These are phyloP conservation scores for Chymomyza procnemis DNA, from an alignment of 2,888 invertebrate genomes.

Conservation along the genomic window DNA sequence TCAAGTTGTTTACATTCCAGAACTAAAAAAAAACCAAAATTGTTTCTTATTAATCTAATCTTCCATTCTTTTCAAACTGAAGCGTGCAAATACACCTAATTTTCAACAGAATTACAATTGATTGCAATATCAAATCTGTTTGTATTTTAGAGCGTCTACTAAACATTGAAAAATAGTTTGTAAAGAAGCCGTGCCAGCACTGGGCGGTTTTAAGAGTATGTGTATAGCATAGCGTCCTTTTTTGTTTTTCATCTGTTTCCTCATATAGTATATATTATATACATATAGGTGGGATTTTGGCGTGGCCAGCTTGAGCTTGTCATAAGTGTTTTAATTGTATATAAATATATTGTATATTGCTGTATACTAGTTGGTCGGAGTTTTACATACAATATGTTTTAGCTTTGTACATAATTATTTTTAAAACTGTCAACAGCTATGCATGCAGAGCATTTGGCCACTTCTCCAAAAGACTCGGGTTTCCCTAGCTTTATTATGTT, in stretches of 20 bases:
- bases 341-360: slow-evolving; percentile 23
- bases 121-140: too few species aligned
- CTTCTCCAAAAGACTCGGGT: background rate
- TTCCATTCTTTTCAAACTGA: too few species aligned
- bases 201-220: slow-evolving; percentile 41
- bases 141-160: background rate
- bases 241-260: background rate
- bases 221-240: slow-evolving; percentile 23
- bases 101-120: background rate
- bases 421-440: background rate
- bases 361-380: slow-evolving; percentile 55
- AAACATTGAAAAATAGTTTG: slow-evolving; percentile 27
- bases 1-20: too few species aligned
- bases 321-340: slow-evolving; percentile 42
- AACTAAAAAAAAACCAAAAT: too few species aligned
- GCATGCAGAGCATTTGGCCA: background rate
- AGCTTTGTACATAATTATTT: background rate
- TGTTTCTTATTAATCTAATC: too few species aligned
- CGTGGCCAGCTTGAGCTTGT: slow-evolving; percentile 70
- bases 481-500: background rate
- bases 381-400: slow-evolving; percentile 23
- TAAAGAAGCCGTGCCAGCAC: slow-evolving; percentile 45
- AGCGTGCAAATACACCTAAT: background rate
- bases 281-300: slow-evolving; percentile 66
- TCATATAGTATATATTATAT: slow-evolving; percentile 30